Base-by-base conservation (phyloP, 23 tunicate genomes). In the Styela clava region DNA sequence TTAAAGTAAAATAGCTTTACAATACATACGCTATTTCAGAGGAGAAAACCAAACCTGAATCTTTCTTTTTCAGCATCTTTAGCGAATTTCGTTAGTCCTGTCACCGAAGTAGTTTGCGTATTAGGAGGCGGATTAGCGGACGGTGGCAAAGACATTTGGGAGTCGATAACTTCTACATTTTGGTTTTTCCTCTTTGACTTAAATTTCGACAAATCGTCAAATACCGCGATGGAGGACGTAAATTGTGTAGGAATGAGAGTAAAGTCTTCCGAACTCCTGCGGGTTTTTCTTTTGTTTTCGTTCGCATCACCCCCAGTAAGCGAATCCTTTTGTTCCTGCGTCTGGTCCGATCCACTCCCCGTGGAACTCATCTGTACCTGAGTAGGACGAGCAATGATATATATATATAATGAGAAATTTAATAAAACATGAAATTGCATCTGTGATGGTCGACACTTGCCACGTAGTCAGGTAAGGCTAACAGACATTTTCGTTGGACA, bases 161-260 rank as follows among this genome's bases (percentile, higher is more conserved):
- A 44, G 56, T 44, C 56, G 12, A 67, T 67, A 16, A 24, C 16
- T 67, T 67, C 22, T 67, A 25, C 22, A 19, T 67, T 22, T 29
- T n/a, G 16, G 23, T 1, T 29, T 27, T 67, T 25, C 2, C 31
- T 29, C 22, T 67, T 44, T 12, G 56, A 29, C 24, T 67, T 67
- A 22, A 29, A 67, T 22, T 16, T 24, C 21, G 31, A 25, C 31
- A 29, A 18, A 25, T 29, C 71, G 0, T 67, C 71, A 0, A 67
- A 67, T 16, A 67, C 71, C 16, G 71, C 71, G 0, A 67, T 67
- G 22, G 71, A 67, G 22, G 71, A 67, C 31, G 71, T 67, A 27
- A 27, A 67, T 25, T 25, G 30, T 16, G 71, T 29, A 22, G 71
- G 23, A 27, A 44, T 12, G 56, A 44, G 56, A 44, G 9, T 7